These are phyloP conservation scores for Mus pahari DNA, from an alignment of 2,113 vertebrate species.

Conservation along the genomic window DNA sequence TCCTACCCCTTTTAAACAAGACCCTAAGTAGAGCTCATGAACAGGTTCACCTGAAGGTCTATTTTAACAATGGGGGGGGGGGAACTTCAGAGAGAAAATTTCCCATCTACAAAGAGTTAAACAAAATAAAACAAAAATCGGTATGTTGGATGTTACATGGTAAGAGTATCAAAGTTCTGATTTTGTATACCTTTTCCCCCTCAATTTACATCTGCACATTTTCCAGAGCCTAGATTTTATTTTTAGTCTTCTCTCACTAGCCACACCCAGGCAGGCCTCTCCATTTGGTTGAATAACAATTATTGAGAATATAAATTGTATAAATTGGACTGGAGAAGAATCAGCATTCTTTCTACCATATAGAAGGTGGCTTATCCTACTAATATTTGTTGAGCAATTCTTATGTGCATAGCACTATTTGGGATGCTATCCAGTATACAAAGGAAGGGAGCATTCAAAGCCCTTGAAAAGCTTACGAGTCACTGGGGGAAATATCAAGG, in stretches of 20 bases:
- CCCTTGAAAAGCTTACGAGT: not conserved
- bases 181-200: not conserved
- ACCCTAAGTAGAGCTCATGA: not conserved
- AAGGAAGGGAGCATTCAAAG: not conserved
- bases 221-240: not conserved
- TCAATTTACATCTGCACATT: not conserved
- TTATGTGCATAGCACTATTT: not conserved
- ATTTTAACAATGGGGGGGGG: not conserved
- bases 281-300: conserved; percentile 1
- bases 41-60: not conserved
- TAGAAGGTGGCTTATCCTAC: not conserved
- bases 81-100: conserved; percentile 12
- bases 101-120: not conserved
- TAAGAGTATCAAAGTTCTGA: not conserved
- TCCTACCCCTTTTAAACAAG: not conserved
- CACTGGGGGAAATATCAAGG: not conserved
- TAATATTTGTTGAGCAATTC: not conserved
- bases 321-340: not conserved
- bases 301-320: not conserved
- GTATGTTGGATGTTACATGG: not conserved
- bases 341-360: not conserved
- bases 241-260: not conserved
- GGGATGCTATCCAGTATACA: not conserved
- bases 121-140: not conserved
- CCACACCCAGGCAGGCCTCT: not conserved